Conservation (phyloP, 2,888 invertebrate species). For the Ophion slaviceki region DNA sequence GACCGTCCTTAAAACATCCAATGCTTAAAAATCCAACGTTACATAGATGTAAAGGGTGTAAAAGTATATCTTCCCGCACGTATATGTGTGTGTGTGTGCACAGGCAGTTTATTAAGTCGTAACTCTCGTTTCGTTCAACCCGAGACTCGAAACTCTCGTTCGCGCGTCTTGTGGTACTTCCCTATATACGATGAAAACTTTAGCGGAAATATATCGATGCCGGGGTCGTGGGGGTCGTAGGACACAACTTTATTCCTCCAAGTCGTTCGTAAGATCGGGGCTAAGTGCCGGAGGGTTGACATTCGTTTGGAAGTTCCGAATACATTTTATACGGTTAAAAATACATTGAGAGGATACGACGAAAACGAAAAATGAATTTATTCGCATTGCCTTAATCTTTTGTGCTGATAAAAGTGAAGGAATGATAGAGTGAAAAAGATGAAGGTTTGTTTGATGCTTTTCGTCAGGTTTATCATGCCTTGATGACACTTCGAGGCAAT, state of each 20-base stretch:
- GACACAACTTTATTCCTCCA: background rate
- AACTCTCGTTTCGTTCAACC: conserved; percentile 44
- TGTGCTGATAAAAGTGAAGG: background rate
- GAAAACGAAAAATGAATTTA: background rate
- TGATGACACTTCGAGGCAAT: too few relatives aligned
- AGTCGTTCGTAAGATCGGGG: conserved; percentile 15
- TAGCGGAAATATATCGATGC: conserved; percentile 1
- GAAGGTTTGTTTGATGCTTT: too few relatives aligned
- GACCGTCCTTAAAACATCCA: background rate
- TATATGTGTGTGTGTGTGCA: background rate
- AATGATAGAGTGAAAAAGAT: background rate
- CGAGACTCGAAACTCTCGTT: conserved; percentile 35
- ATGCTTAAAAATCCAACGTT: background rate
- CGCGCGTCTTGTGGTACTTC: conserved; percentile 12
- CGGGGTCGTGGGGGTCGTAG: background rate
- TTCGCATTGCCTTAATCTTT: background rate
- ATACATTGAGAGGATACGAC: background rate
- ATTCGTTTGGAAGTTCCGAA: conserved; percentile 1
- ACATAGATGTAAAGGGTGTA: background rate
- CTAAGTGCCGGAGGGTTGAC: background rate
- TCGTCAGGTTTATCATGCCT: too few relatives aligned
- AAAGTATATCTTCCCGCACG: background rate
- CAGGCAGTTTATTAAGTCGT: conserved; percentile 47
- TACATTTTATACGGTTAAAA: background rate
- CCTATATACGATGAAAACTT: background rate